Evolutionary conservation across 2,797 vertebrate genomes (phyloP).

Genomic region (Sebastes trivittatus): DNA sequence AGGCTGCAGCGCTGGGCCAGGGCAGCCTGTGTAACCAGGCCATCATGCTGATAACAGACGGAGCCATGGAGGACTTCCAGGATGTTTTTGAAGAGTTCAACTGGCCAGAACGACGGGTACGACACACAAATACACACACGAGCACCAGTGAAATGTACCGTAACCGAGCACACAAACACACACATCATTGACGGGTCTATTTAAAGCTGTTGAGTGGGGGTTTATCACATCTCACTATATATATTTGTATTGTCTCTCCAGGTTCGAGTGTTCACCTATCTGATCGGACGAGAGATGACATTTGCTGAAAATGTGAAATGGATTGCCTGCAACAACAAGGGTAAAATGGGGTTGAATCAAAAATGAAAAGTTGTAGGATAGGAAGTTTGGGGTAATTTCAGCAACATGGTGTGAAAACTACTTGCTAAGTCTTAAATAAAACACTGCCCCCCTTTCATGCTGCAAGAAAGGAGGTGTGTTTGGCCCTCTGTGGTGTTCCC

Average conservation of each 20-base stretch:
- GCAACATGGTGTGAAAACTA: background rate
- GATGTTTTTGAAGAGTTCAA: constrained; percentile 94
- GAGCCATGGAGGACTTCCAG: constrained; percentile 94
- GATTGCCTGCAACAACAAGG: constrained; percentile 99
- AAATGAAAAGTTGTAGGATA: background rate
- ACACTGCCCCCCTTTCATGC: background rate
- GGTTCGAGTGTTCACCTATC: constrained; percentile 97
- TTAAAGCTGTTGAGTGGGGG: background rate
- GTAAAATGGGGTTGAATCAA: constrained; percentile 58
- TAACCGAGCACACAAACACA: background rate
- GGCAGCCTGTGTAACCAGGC: constrained; percentile 97
- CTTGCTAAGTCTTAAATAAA: background rate
- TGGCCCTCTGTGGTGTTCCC: background rate
- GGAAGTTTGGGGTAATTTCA: background rate
- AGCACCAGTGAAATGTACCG: background rate
- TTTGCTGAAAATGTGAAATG: constrained; percentile 93
- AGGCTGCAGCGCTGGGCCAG: constrained; percentile 88
- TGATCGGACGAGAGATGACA: constrained; percentile 94
- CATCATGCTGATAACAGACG: constrained; percentile 97
- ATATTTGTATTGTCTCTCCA: constrained; percentile 51
- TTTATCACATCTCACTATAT: background rate
- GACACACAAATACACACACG: constrained; percentile 1
- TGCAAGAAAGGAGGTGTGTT: background rate
- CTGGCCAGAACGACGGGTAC: constrained; percentile 92
- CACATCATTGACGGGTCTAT: background rate